Evolutionary conservation across 2,797 vertebrate genomes (phyloP).

Genomic region (Hippoglossus hippoglossus): DNA sequence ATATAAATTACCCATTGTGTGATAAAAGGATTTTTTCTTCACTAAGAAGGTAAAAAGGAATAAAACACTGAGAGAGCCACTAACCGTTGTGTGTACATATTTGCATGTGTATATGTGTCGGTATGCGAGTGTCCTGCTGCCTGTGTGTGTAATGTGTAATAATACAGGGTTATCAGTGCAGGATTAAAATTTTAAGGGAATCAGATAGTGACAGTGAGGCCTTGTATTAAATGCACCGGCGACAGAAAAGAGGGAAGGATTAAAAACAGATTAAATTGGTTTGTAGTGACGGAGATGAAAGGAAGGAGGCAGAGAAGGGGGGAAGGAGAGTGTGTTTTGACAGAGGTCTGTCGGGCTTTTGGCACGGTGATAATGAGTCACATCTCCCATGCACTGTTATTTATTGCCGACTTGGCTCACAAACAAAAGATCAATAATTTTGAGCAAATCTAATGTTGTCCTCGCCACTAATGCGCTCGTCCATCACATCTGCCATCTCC

Average conservation of each 20-base stretch:
- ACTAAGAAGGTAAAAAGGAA: slow-evolving; percentile 99
- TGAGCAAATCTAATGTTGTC: slow-evolving; percentile 91
- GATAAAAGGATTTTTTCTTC: slow-evolving; percentile 99
- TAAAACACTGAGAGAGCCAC: slow-evolving; percentile 97
- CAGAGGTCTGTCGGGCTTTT: slow-evolving; percentile 87
- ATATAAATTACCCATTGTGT: slow-evolving; percentile 99
- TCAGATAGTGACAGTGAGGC: slow-evolving; percentile 85
- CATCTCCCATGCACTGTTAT: slow-evolving; percentile 86
- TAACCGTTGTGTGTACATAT: slow-evolving; percentile 82
- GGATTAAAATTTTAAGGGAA: slow-evolving; percentile 87
- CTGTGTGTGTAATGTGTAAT: slow-evolving; percentile 80
- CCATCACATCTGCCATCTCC: slow-evolving; percentile 88
- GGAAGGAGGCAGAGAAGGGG: slow-evolving; percentile 55
- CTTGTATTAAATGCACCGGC: slow-evolving; percentile 78
- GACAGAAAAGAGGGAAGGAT: slow-evolving; percentile 77
- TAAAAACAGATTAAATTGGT: slow-evolving; percentile 82
- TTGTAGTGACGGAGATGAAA: slow-evolving; percentile 75
- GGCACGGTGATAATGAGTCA: slow-evolving; percentile 88
- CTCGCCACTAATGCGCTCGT: slow-evolving; percentile 87
- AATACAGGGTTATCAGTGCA: slow-evolving; percentile 85
- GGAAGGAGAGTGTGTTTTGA: slow-evolving; percentile 78
- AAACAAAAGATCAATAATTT: slow-evolving; percentile 92
- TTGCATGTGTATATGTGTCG: slow-evolving; percentile 56
- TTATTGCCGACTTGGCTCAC: slow-evolving; percentile 88
- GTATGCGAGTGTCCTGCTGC: slow-evolving; percentile 56